Base-by-base conservation (phyloP, 2,888 invertebrate species). In the Platycnemis pennipes region DNA sequence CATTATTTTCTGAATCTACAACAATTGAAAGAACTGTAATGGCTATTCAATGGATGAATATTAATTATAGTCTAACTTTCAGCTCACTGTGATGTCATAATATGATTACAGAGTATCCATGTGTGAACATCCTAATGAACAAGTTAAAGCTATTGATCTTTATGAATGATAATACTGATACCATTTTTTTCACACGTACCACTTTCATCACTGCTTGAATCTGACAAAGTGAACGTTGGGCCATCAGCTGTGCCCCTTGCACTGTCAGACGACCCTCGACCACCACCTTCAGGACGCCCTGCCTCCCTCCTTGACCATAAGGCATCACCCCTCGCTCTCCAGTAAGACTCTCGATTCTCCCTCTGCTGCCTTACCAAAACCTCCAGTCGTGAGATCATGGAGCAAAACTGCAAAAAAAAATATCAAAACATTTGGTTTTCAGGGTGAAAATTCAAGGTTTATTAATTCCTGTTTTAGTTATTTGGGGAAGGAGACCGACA, bases 311-410 rank as follows among this genome's bases (percentile, higher is more conserved):
- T 85, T 44, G 94, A 44, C 91, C 91, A 91, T 22, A 91, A 49
- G 44, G 91, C 63, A 63, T 91, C 63, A 37, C 91, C 44, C 91
- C 91, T 91, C 1, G 88, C 94, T n/a, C 94, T 63, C 49, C 88
- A 69, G 37, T 94, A 77, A 11, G 94, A 46, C 94, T 95, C 94
- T n/a, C 88, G 94, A 44, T 94, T 94, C 53, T 95, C 95, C 86
- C 96, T 95, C 53, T 96, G 96, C 49, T 96, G 95, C 26, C 95
- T 95, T 2, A 96, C 95, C 88, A 95, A 95, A 13, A 95, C 94
- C 94, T 95, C 95, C 56, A 96, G 94, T 85, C 95, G 95, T 16
- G 95, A 87, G 94, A 96, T 96, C 95, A 96, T 96, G 22, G 95
- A 95, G 86, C 95, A 95, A 11, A 96, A 95, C 95, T 95, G 94